phyloP scores from a whole-genome alignment of 2,113 vertebrate genomes.

The Corapipo altera region DNA sequence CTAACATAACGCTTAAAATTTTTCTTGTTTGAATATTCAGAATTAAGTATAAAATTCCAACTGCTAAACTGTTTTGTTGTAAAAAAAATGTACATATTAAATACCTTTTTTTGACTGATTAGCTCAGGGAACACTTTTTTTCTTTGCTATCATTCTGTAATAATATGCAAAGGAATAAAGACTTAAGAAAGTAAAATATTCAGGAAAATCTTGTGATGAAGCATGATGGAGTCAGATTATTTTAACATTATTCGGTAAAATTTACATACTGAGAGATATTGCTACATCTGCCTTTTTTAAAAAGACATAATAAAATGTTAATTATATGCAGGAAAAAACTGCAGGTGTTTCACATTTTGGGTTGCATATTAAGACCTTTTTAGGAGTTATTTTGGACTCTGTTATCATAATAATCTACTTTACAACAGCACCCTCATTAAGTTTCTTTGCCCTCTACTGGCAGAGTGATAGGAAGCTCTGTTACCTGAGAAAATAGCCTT shows the following conservation, averaged over 20 bases:
- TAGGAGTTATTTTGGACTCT: background rate
- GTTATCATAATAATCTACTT: background rate
- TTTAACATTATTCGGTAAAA: background rate
- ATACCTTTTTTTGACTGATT: background rate
- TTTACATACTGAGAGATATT: background rate
- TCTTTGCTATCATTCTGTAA: background rate
- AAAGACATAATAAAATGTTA: background rate
- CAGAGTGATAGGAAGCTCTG: background rate
- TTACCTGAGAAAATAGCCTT: background rate
- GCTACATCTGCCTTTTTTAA: background rate
- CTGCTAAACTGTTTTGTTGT: background rate
- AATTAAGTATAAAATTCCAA: background rate
- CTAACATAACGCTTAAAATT: background rate
- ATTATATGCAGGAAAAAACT: background rate
- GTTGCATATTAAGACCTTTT: background rate
- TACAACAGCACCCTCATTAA: background rate
- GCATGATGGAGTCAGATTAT: background rate
- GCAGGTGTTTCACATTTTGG: background rate
- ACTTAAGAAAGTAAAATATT: background rate
- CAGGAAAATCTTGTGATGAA: background rate
- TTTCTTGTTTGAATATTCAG: background rate
- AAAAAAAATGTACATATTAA: background rate
- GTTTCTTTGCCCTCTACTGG: background rate
- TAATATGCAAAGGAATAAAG: background rate
- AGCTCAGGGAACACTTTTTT: background rate